Conservation (phyloP, 2,797 vertebrate genomes). For the Ammospiza maritima region DNA sequence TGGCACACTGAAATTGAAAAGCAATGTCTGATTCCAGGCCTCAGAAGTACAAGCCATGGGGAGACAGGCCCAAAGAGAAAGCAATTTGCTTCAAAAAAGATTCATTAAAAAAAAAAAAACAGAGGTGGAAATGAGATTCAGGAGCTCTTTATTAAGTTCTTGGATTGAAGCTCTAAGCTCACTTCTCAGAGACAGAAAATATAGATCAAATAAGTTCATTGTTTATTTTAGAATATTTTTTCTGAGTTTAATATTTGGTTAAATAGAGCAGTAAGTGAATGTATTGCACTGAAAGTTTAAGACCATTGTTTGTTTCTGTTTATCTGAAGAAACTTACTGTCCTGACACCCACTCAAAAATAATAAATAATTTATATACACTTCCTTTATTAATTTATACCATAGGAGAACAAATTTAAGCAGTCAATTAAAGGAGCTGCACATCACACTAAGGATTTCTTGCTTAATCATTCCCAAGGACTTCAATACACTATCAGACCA, state of each 20-base stretch:
- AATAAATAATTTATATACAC: neutral
- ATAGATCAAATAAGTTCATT: neutral
- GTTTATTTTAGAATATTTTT: neutral
- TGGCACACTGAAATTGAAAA: neutral
- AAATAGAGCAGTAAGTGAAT: neutral
- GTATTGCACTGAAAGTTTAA: neutral
- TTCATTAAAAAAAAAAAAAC: neutral
- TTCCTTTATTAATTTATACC: constrained; percentile 25
- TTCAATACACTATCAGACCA: neutral
- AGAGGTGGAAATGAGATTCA: neutral
- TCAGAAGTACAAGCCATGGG: neutral
- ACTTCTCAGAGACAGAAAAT: neutral
- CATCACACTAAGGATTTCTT: neutral
- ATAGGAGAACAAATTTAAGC: neutral
- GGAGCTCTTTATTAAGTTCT: neutral
- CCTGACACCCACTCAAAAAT: neutral
- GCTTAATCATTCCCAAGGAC: neutral
- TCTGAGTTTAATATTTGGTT: neutral
- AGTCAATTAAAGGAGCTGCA: neutral
- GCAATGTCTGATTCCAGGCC: neutral
- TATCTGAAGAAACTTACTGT: neutral
- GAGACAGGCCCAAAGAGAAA: neutral
- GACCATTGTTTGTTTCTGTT: neutral
- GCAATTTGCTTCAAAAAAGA: neutral
- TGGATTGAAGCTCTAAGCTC: neutral